These are phyloP conservation scores for Oppia nitens DNA, from an alignment of 1,140 invertebrate genomes.

Conservation along the genomic window DNA sequence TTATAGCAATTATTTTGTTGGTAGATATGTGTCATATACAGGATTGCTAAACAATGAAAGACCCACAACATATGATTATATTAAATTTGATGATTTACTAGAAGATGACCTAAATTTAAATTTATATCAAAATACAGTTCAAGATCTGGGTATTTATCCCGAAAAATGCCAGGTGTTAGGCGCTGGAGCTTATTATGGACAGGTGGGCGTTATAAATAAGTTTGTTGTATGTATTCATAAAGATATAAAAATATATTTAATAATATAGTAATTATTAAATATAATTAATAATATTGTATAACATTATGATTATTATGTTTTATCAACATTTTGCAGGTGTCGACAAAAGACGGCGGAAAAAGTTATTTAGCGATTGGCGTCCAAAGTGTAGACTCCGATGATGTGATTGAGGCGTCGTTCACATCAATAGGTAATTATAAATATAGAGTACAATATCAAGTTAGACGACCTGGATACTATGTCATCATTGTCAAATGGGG, in stretches of 20 bases:
- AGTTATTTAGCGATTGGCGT: conserved; percentile 24
- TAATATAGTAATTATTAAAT: background rate
- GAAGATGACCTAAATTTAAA: background rate
- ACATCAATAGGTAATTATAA: conserved; percentile 25
- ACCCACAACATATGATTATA: background rate
- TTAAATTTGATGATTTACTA: background rate
- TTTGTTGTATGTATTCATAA: conserved; percentile 25
- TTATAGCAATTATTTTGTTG: conserved; percentile 9
- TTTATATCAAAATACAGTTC: background rate
- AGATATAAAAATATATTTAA: background rate
- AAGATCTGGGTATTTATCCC: conserved; percentile 1
- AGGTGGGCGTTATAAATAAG: conserved; percentile 24
- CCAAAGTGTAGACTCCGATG: conserved; percentile 22
- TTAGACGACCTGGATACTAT: conserved; percentile 25
- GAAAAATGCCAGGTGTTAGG: conserved; percentile 20
- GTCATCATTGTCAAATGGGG: conserved; percentile 27
- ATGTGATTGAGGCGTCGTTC: conserved; percentile 24
- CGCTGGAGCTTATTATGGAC: conserved; percentile 21
- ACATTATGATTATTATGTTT: background rate
- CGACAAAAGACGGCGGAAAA: conserved; percentile 20
- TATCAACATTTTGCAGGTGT: conserved; percentile 16
- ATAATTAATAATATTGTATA: background rate
- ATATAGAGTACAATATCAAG: conserved; percentile 26
- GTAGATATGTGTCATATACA: conserved; percentile 2
- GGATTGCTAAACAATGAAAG: background rate